Conservation (phyloP, 2,888 invertebrate genomes). For the Lithosia quadra region DNA sequence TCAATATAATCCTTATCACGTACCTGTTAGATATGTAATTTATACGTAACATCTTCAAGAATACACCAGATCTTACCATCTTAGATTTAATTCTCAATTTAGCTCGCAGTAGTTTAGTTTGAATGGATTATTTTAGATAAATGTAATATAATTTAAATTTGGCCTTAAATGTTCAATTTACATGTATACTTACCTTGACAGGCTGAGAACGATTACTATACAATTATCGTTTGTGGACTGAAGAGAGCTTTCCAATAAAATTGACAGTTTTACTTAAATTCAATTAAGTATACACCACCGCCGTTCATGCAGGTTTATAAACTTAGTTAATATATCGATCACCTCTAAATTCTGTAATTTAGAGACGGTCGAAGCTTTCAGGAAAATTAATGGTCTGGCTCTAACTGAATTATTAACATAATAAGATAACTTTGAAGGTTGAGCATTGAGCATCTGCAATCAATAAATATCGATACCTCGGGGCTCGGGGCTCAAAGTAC, state of each 20-base stretch:
- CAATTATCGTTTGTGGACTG: neutral
- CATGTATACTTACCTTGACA: no score
- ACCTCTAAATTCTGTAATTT: neutral
- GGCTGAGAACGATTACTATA: no score
- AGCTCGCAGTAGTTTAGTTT: neutral
- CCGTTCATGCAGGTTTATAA: neutral
- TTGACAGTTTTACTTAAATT: neutral
- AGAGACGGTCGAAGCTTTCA: slow-evolving; percentile 16
- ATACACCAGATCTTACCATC: neutral
- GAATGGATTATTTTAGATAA: neutral
- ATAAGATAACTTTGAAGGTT: slow-evolving; percentile 1
- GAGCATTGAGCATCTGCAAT: neutral
- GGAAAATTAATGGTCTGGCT: slow-evolving; percentile 8
- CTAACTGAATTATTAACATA: slow-evolving; percentile 26
- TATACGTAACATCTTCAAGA: neutral
- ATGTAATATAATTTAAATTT: neutral
- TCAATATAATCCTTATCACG: neutral
- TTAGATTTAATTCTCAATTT: neutral
- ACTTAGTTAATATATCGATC: slow-evolving; percentile 3
- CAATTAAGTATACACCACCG: neutral
- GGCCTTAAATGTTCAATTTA: neutral
- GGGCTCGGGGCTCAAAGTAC: no score
- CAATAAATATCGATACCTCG: no score
- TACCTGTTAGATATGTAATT: neutral
- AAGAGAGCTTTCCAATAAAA: neutral